Evolutionary conservation across 1,140 invertebrate species (phyloP).

Genomic region (Tigriopus japonicus): DNA sequence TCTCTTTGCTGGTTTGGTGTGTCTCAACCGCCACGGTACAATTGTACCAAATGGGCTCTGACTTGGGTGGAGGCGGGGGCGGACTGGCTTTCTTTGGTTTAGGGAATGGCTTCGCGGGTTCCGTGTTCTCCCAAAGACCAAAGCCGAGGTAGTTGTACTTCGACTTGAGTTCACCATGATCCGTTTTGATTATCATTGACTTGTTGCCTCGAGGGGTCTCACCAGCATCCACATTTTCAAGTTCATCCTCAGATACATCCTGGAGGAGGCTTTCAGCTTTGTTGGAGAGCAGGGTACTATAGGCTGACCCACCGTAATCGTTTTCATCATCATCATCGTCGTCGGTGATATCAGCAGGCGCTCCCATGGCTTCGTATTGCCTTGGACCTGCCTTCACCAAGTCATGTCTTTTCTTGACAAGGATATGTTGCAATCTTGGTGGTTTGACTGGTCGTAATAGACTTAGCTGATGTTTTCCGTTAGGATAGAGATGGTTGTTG

Average conservation of each 20-base stretch:
- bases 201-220: slow-evolving; percentile 2
- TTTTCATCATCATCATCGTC: not conserved
- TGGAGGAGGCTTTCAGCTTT: not conserved
- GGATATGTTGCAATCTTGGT: not conserved
- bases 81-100: slow-evolving; percentile 2
- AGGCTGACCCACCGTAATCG: not conserved
- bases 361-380: not conserved
- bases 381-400: not conserved
- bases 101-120: not conserved
- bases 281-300: not conserved
- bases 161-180: slow-evolving; percentile 12
- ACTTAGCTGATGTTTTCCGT: too few species aligned
- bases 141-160: slow-evolving; percentile 12
- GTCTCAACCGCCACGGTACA: slow-evolving; percentile 3
- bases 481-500: too few species aligned
- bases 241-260: not conserved
- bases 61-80: slow-evolving; percentile 10
- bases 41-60: slow-evolving; percentile 13
- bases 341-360: not conserved
- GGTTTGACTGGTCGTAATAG: not conserved
- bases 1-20: slow-evolving; percentile 1
- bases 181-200: slow-evolving; percentile 7
- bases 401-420: not conserved
- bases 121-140: slow-evolving; percentile 13
- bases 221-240: slow-evolving; percentile 3